Percentiles rank a stretch among this genome's conserved stretches.
phyloP scores from a whole-genome alignment of 1,140 invertebrate species.

The Drosophila tsacasi region DNA sequence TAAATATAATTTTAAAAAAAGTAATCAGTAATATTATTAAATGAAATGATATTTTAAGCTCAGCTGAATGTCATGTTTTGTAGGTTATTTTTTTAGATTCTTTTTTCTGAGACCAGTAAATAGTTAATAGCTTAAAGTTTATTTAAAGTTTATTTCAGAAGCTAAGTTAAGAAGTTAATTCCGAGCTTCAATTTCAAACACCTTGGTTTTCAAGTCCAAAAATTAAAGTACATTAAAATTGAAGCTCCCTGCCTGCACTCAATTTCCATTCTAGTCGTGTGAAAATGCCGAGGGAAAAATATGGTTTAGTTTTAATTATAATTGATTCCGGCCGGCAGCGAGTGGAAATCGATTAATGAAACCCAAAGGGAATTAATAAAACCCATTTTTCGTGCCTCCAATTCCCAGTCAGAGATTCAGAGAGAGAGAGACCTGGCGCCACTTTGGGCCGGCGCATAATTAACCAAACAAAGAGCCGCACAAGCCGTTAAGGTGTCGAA shows the following conservation, averaged over 20 bases:
- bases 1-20: too few species aligned
- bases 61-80: too few species aligned
- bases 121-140: too few species aligned
- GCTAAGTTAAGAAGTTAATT: not conserved
- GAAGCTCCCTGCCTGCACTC: not conserved
- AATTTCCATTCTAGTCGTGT: constrained; percentile 1
- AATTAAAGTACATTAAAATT: not conserved
- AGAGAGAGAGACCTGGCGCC: constrained; percentile 44
- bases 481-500: constrained; percentile 77
- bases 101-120: too few species aligned
- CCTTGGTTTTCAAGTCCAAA: not conserved
- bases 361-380: constrained; percentile 69
- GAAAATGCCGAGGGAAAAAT: constrained; percentile 20
- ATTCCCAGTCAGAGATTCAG: constrained; percentile 8
- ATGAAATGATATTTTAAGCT: too few species aligned
- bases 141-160: too few species aligned
- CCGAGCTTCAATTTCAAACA: not conserved
- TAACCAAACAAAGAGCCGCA: constrained; percentile 78
- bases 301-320: constrained; percentile 58
- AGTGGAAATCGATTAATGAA: constrained; percentile 75
- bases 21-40: too few species aligned
- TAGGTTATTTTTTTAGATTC: too few species aligned
- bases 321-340: constrained; percentile 62
- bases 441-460: constrained; percentile 73
- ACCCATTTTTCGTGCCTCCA: constrained; percentile 29